Evolutionary conservation across 2,797 vertebrate species (phyloP).

Genomic region (Morelia viridis): DNA sequence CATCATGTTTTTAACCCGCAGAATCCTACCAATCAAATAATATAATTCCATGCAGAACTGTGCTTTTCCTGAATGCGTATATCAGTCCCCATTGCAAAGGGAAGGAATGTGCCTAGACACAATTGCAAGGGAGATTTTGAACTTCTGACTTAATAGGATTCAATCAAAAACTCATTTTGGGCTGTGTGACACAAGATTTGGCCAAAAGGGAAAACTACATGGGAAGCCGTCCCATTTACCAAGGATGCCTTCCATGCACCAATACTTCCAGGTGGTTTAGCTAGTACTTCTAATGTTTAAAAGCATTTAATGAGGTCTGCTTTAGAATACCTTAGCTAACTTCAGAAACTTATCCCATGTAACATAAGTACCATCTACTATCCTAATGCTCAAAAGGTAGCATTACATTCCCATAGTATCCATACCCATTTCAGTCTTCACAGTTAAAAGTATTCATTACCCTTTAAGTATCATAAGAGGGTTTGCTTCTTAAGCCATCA

Average conservation of each 20-base stretch:
- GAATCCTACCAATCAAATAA: not conserved
- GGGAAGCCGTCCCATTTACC: not conserved
- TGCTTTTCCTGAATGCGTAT: not conserved
- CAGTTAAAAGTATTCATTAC: not conserved
- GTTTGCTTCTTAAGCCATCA: conserved; percentile 1
- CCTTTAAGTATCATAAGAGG: not conserved
- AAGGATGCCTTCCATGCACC: not conserved
- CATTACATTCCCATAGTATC: conserved; percentile 1
- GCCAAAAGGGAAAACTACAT: not conserved
- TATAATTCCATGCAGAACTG: not conserved
- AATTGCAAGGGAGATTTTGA: not conserved
- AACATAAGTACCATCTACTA: not conserved
- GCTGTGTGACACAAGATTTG: not conserved
- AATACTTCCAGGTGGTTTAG: not conserved
- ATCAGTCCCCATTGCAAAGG: not conserved
- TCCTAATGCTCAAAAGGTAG: not conserved
- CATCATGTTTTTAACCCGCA: not conserved
- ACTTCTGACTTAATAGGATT: not conserved
- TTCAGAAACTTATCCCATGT: not conserved
- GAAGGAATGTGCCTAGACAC: not conserved
- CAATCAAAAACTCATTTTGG: not conserved
- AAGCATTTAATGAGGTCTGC: not conserved
- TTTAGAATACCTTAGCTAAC: not conserved
- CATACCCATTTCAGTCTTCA: not conserved
- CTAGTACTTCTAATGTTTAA: not conserved